Evolutionary conservation across 2,113 vertebrate genomes (phyloP).

Genomic region (Circaetus gallicus): DNA sequence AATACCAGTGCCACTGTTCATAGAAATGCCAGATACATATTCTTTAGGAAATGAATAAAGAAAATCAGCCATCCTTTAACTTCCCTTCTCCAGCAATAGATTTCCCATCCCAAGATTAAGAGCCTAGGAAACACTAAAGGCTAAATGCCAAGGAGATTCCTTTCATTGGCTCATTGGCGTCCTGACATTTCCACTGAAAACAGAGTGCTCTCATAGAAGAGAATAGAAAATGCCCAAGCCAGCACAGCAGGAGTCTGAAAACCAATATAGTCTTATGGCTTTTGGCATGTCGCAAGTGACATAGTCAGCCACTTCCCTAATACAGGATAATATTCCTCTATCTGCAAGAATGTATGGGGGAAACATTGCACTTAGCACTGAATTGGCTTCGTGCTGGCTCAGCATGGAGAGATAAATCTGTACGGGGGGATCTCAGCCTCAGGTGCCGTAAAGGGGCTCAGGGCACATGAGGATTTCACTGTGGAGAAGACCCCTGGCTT

Average conservation of each 20-base stretch:
- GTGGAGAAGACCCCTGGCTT: not conserved
- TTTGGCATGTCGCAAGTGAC: slow-evolving; percentile 35
- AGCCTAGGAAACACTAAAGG: slow-evolving; percentile 33
- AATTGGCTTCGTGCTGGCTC: slow-evolving; percentile 36
- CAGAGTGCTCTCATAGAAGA: slow-evolving; percentile 1
- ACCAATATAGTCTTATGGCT: slow-evolving; percentile 63
- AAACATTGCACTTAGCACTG: slow-evolving; percentile 29
- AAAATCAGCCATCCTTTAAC: not conserved
- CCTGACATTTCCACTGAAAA: slow-evolving; percentile 12
- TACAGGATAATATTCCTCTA: slow-evolving; percentile 65
- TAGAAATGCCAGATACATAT: not conserved
- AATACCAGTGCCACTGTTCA: not conserved
- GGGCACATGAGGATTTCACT: not conserved
- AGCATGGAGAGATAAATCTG: not conserved
- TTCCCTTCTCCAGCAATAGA: not conserved
- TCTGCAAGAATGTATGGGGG: not conserved
- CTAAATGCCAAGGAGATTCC: slow-evolving; percentile 41
- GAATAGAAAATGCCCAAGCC: slow-evolving; percentile 47
- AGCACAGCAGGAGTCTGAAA: slow-evolving; percentile 67
- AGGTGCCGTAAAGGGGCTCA: not conserved
- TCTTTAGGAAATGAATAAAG: not conserved
- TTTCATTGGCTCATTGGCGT: slow-evolving; percentile 45
- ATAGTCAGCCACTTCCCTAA: slow-evolving; percentile 53
- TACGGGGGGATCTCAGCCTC: not conserved
- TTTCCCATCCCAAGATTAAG: slow-evolving; percentile 22